These are phyloP conservation scores for Albula glossodonta DNA, from an alignment of 2,113 vertebrate species.

Conservation along the genomic window DNA sequence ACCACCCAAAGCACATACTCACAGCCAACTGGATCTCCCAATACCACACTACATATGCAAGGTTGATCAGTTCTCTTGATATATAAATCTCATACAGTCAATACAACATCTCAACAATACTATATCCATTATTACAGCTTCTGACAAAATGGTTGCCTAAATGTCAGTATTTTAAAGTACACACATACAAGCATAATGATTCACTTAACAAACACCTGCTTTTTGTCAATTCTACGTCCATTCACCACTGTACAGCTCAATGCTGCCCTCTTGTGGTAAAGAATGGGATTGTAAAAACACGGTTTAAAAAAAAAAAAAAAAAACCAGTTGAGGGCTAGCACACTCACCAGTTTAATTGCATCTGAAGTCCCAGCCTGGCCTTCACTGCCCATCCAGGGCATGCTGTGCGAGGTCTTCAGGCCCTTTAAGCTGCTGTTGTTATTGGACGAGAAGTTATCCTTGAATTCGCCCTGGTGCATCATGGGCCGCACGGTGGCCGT, in stretches of 20 bases:
- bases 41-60: neutral
- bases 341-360: slow-evolving; percentile 76
- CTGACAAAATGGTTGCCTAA: neutral
- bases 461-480: slow-evolving; percentile 76
- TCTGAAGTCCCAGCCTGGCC: slow-evolving; percentile 53
- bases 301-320: too few relatives aligned
- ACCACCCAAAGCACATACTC: too few relatives aligned
- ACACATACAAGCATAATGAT: neutral
- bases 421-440: slow-evolving; percentile 75
- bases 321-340: neutral
- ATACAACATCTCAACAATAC: neutral
- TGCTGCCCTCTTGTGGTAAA: too few relatives aligned
- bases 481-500: slow-evolving; percentile 92
- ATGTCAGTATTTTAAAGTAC: neutral
- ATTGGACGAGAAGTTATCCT: slow-evolving; percentile 84
- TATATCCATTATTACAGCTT: neutral
- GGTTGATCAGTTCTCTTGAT: too few relatives aligned
- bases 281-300: too few relatives aligned
- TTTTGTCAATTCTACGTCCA: neutral
- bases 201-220: neutral
- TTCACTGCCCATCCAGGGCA: slow-evolving; percentile 58
- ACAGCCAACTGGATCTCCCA: too few relatives aligned
- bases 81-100: neutral
- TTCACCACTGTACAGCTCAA: neutral
- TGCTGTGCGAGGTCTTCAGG: slow-evolving; percentile 59